Evolutionary conservation across 53 echinoderm and acorn worm species (phyloP), one percentile per base, ranked within the genome.

Genomic region (Paelopatides confundens): DNA sequence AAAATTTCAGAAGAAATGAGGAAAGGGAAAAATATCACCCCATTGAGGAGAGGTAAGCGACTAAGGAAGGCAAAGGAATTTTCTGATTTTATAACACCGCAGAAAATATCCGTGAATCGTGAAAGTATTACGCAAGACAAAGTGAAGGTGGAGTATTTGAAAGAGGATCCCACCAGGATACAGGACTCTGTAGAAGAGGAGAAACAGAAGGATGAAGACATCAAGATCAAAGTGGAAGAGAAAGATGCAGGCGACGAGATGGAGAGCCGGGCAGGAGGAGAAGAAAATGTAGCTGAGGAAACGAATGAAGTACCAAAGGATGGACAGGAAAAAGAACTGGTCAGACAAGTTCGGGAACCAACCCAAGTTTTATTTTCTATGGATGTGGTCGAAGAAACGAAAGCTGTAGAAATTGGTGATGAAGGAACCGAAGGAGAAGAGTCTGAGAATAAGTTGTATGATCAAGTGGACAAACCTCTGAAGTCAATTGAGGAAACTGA

Each of bases 141-240:
- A 53, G 84, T 66, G 14, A 81, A 90, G n/a, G n/a, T n/a, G n/a
- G n/a, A n/a, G n/a, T n/a, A n/a, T n/a, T n/a, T n/a, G n/a, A n/a
- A n/a, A n/a, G n/a, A n/a, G n/a, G n/a, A n/a, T n/a, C n/a, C n/a
- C n/a, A n/a, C n/a, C n/a, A n/a, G n/a, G n/a, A n/a, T n/a, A n/a
- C n/a, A n/a, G n/a, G n/a, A n/a, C n/a, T n/a, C n/a, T 67, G 90
- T 90, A 43, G 93, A 93, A 40, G 89, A 89, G 50, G 90, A 89
- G 13, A 87, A 69, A 36, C 47, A 66, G 65, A 66, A 65, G n/a
- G 79, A 69, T 32, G 63, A 85, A 46, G 79, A 51, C 18, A n/a
- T n/a, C n/a, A 66, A 23, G 30, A 76, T 54, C 63, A 40, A 71
- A 24, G 62, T 89, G 83, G 76, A 89, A 29, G 90, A 43, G 43